Evolutionary conservation across 2,888 invertebrate genomes (phyloP), one percentile per base, ranked within the genome.

Genomic region (Mechanitis mazaeus): DNA sequence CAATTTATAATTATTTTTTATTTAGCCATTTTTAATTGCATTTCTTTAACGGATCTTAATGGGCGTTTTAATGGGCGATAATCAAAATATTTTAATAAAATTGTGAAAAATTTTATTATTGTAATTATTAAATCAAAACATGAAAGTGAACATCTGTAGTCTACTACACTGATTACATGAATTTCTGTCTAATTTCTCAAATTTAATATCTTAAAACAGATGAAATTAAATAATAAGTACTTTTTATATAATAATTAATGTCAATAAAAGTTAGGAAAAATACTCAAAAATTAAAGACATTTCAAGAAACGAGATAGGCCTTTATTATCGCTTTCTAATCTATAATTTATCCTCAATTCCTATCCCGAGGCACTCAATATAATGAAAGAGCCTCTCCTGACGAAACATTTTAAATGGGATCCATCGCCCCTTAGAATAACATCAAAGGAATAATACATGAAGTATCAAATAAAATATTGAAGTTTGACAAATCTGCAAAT

Each of bases 91-190:
- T 20, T 20, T 20, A 20, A 20, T 20, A 20, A 20, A 20, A 20
- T 20, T 20, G 20, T 20, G 20, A 1, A 20, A 20, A 20, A 20
- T 20, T 20, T 20, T 20, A 20, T 0, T 20, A 20, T 20, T 20
- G 20, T 20, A 20, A 20, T 20, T 20, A 20, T 20, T 20, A 20
- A 20, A 20, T 20, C 20, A 20, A n/a, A n/a, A n/a, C n/a, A n/a
- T 71, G 73, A 79, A 75, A 78, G 68, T 71, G 72, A 77, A 75
- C 72, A 78, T 71, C 77, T 80, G 83, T 74, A 74, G 76, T 70
- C 83, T 85, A 87, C 83, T 74, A 87, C 85, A 86, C 71, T 77
- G 76, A 87, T 76, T 79, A 84, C 73, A 82, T 72, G 72, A 74
- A 80, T 72, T 68, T 71, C 68, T 72, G 71, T 75, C 73, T 79